Conservation (phyloP, 2,113 vertebrate species). For the Cynopterus brachyotis region DNA sequence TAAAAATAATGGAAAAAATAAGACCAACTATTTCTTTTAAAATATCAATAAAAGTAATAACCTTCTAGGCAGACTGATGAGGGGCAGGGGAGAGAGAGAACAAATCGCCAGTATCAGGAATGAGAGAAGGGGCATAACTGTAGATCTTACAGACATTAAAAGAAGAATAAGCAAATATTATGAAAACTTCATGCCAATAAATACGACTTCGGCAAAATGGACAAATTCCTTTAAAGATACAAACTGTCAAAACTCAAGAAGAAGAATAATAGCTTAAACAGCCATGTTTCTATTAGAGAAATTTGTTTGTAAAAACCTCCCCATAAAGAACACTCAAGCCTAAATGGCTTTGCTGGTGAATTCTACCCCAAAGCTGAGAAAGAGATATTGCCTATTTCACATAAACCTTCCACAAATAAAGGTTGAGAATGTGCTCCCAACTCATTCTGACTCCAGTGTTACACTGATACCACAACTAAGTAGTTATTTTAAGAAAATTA, state of each 20-base stretch:
- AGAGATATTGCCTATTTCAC: neutral
- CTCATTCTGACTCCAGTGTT: neutral
- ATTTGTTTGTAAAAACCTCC: neutral
- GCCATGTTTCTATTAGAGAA: neutral
- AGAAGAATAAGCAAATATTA: neutral
- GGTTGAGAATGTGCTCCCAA: neutral
- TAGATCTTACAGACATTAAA: neutral
- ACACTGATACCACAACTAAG: neutral
- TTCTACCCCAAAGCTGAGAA: neutral
- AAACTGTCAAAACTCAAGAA: slow-evolving; percentile 31
- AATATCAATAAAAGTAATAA: neutral
- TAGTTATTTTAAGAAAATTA: neutral
- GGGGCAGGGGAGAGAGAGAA: neutral
- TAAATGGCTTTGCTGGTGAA: neutral
- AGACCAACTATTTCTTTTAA: slow-evolving; percentile 22
- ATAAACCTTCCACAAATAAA: neutral
- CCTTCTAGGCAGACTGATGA: neutral
- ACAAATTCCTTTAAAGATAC: slow-evolving; percentile 21
- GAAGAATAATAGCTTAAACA: neutral
- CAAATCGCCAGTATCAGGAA: neutral
- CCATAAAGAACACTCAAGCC: neutral
- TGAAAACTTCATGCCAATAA: slow-evolving; percentile 20
- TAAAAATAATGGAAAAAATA: neutral
- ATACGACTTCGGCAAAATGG: neutral
- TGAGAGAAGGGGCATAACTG: neutral